phyloP scores from a whole-genome alignment of 2,113 vertebrate species.

The Percopsis transmontana region DNA sequence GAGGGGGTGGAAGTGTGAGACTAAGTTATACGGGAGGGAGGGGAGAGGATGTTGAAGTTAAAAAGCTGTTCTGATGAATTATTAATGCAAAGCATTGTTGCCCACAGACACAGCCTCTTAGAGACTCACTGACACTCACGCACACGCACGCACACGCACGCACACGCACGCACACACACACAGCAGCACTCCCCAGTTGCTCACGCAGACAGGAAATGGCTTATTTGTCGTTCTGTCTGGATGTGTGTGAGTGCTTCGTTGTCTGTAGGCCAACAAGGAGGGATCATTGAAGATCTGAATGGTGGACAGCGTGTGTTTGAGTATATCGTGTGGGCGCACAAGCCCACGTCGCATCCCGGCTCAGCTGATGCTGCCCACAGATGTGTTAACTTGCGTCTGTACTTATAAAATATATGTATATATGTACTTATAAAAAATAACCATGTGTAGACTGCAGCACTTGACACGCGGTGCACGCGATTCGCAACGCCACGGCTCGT shows the following conservation, averaged over 20 bases:
- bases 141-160: constrained; percentile 7
- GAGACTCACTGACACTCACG: constrained; percentile 21
- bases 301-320: constrained; percentile 34
- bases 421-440: neutral
- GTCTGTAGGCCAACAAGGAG: constrained; percentile 58
- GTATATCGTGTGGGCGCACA: constrained; percentile 12
- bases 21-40: constrained; percentile 40
- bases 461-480: constrained; percentile 9
- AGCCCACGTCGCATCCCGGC: neutral
- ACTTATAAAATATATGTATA: neutral
- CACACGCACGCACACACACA: constrained; percentile 35
- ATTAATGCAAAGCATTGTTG: constrained; percentile 70
- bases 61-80: constrained; percentile 75
- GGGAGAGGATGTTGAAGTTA: constrained; percentile 61
- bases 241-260: constrained; percentile 70
- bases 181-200: constrained; percentile 69
- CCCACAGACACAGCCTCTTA: constrained; percentile 54
- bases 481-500: neutral
- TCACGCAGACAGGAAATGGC: constrained; percentile 66
- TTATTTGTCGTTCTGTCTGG: constrained; percentile 60
- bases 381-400: neutral
- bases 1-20: constrained; percentile 44
- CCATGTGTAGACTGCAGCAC: constrained; percentile 14
- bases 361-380: neutral
- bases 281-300: constrained; percentile 62